A percentile compares a stretch with the other conserved stretches of the same genome.
phyloP scores from a whole-genome alignment of 2,888 invertebrate species.

The Trisateles emortualis region DNA sequence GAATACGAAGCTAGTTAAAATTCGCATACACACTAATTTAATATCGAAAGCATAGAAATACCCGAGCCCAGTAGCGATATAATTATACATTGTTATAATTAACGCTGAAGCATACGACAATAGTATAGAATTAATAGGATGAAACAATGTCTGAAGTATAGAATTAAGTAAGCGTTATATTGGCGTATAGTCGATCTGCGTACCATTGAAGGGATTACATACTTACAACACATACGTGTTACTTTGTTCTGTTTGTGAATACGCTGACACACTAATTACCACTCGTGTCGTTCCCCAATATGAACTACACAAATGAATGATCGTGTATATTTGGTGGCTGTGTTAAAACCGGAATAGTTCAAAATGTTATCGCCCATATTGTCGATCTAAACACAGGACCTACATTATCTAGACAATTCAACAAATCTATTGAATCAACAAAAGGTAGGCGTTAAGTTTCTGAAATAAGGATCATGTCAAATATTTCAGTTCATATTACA shows the following conservation, averaged over 20 bases:
- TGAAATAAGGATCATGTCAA: conserved; percentile 46
- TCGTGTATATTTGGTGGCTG: conserved; percentile 56
- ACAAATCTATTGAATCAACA: conserved; percentile 70
- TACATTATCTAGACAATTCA: conserved; percentile 73
- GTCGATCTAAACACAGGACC: conserved; percentile 77
- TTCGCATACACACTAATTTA: conserved; percentile 86
- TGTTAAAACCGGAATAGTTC: conserved; percentile 52
- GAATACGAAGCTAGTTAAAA: conserved; percentile 84
- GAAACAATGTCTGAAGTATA: conserved; percentile 79
- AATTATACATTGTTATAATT: conserved; percentile 76
- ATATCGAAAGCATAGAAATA: conserved; percentile 86
- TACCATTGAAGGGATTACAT: conserved; percentile 77
- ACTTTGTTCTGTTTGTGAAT: conserved; percentile 67
- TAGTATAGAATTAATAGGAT: conserved; percentile 81
- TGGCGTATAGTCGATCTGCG: conserved; percentile 70
- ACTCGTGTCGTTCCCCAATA: conserved; percentile 70
- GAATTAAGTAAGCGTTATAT: conserved; percentile 81
- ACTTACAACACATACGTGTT: conserved; percentile 84
- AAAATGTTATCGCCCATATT: conserved; percentile 53
- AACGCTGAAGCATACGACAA: conserved; percentile 85
- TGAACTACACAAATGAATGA: conserved; percentile 75
- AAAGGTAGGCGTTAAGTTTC: conserved; percentile 67
- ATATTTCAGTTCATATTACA: conserved; percentile 37
- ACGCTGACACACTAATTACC: conserved; percentile 70
- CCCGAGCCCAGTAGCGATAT: conserved; percentile 85